Conservation (phyloP, 2,797 vertebrate species). For the Cyprinella venusta region DNA sequence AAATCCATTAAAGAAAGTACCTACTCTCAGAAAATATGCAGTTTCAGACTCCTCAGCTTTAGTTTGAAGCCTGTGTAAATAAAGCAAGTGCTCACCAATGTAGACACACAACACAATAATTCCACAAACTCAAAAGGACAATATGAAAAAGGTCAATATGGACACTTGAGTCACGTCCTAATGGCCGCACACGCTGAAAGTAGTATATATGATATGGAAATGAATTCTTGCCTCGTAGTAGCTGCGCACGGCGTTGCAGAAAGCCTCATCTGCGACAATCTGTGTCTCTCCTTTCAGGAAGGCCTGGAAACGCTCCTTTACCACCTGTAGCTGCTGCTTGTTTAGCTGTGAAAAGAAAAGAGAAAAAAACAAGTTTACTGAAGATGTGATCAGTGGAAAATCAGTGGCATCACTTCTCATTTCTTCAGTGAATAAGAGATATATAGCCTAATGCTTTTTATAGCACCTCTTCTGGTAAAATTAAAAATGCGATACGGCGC, state of each 20-base stretch:
- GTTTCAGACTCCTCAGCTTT: background rate
- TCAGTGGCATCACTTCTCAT: background rate
- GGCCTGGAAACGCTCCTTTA: constrained; percentile 90
- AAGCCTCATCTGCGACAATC: constrained; percentile 95
- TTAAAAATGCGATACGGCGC: background rate
- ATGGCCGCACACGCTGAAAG: background rate
- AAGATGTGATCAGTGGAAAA: background rate
- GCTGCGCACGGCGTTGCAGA: constrained; percentile 94
- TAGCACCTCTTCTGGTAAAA: background rate
- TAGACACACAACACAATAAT: background rate
- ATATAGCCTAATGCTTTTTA: background rate
- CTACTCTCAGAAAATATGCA: background rate
- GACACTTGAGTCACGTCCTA: background rate
- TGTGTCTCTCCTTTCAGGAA: constrained; percentile 94
- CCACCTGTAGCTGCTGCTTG: constrained; percentile 90
- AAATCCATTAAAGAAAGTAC: background rate
- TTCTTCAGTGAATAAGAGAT: background rate
- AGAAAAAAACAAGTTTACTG: constrained; percentile 1
- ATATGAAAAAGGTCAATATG: background rate
- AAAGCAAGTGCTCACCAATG: background rate
- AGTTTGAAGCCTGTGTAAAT: background rate
- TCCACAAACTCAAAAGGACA: background rate
- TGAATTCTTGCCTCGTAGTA: constrained; percentile 87
- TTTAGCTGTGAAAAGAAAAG: constrained; percentile 81
- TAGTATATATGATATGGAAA: background rate